Conservation (phyloP, 2,888 invertebrate genomes). For the Mesochorus sp. region DNA sequence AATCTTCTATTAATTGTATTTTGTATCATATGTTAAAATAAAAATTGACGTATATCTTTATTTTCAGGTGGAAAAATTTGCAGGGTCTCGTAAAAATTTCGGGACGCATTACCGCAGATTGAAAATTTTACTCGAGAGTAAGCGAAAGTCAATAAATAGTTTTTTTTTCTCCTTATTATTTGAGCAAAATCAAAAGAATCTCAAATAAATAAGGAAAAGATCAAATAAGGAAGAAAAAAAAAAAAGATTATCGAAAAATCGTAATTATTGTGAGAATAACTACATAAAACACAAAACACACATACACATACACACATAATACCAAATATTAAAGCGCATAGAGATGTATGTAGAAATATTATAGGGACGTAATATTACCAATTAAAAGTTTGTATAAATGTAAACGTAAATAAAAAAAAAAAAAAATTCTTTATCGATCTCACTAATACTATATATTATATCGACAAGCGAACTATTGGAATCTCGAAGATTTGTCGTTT, state of each 20-base stretch:
- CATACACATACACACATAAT: slow-evolving; percentile 73
- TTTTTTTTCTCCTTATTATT: slow-evolving; percentile 78
- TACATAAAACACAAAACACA: no score
- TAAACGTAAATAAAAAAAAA: slow-evolving; percentile 78
- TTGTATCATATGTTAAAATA: not conserved
- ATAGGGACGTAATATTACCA: slow-evolving; percentile 73
- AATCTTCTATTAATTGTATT: not conserved
- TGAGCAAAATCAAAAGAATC: slow-evolving; percentile 81
- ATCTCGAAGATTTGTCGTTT: slow-evolving; percentile 59
- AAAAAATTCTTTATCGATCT: slow-evolving; percentile 80
- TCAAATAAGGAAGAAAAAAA: slow-evolving; percentile 34
- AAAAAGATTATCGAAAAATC: slow-evolving; percentile 44
- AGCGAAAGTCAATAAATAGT: slow-evolving; percentile 79
- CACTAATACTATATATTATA: slow-evolving; percentile 71
- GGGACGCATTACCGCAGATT: slow-evolving; percentile 70
- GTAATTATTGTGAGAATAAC: slow-evolving; percentile 58
- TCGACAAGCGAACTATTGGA: slow-evolving; percentile 58
- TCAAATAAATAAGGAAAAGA: slow-evolving; percentile 76
- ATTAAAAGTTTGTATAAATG: slow-evolving; percentile 79
- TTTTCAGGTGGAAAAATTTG: slow-evolving; percentile 67
- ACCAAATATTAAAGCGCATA: slow-evolving; percentile 80
- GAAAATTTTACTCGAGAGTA: slow-evolving; percentile 77
- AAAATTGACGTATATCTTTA: not conserved
- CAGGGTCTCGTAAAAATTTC: slow-evolving; percentile 64
- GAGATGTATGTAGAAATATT: slow-evolving; percentile 75